These are phyloP conservation scores for Halocaridina rubra DNA, from an alignment of 2,888 invertebrate genomes.

Conservation along the genomic window DNA sequence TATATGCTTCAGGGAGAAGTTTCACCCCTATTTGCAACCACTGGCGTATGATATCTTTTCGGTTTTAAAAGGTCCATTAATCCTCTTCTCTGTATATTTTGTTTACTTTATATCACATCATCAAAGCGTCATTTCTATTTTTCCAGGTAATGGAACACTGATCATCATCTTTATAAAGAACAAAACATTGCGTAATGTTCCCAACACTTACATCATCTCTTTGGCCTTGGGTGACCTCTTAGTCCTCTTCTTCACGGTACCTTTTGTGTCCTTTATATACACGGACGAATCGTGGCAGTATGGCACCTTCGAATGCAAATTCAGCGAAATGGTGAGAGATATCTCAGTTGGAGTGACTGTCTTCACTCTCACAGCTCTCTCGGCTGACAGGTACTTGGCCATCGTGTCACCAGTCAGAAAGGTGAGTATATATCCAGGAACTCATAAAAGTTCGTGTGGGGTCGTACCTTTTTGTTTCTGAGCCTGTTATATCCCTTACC, in stretches of 20 bases:
- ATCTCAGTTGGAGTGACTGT: constrained; percentile 93
- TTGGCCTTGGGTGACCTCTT: constrained; percentile 86
- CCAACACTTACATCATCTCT: constrained; percentile 71
- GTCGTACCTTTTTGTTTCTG: too few relatives aligned
- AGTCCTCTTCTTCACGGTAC: constrained; percentile 84
- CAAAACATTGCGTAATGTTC: constrained; percentile 53
- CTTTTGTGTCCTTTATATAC: constrained; percentile 88
- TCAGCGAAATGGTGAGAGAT: constrained; percentile 88
- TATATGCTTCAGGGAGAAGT: too few relatives aligned
- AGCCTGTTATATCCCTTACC: too few relatives aligned
- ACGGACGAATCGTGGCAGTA: constrained; percentile 91
- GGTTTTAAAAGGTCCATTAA: too few relatives aligned
- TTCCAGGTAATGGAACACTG: constrained; percentile 51
- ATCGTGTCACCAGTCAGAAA: constrained; percentile 90
- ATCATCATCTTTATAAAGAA: constrained; percentile 54
- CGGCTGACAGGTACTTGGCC: constrained; percentile 90
- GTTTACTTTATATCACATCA: not conserved
- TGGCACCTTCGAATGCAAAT: constrained; percentile 82
- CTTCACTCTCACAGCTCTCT: constrained; percentile 89
- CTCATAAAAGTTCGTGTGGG: too few relatives aligned
- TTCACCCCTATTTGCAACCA: too few relatives aligned
- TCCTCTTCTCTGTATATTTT: constrained; percentile 9
- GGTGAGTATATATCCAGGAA: too few relatives aligned
- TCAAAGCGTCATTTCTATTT: not conserved
- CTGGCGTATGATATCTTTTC: too few relatives aligned